phyloP scores from a whole-genome alignment of 2,888 invertebrate genomes.

The Crocallis elinguaria region DNA sequence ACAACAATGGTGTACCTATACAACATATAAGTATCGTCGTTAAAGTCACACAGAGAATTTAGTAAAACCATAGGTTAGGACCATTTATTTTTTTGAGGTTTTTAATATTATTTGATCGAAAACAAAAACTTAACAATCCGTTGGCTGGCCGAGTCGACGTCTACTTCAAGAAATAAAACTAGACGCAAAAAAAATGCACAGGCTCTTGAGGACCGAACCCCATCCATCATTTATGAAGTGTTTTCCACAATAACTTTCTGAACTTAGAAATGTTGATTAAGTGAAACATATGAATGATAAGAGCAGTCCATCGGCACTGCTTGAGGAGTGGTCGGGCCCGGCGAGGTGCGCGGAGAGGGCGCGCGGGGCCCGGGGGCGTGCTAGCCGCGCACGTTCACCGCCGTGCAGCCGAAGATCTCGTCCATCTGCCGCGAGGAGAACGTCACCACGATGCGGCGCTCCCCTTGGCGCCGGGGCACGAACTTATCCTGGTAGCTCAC shows the following conservation, averaged over 20 bases:
- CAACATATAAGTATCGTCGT: no score
- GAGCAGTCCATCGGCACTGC: slow-evolving; percentile 71
- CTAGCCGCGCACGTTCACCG: slow-evolving; percentile 82
- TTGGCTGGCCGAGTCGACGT: slow-evolving; percentile 69
- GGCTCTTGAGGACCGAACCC: slow-evolving; percentile 30
- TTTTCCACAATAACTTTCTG: slow-evolving; percentile 74
- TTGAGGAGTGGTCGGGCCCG: slow-evolving; percentile 68
- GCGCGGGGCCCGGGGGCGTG: slow-evolving; percentile 74
- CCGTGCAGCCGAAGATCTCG: slow-evolving; percentile 86
- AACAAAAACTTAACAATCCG: slow-evolving; percentile 46
- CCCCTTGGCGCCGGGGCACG: slow-evolving; percentile 84
- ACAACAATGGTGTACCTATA: no score
- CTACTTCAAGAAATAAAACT: slow-evolving; percentile 39
- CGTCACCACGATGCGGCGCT: slow-evolving; percentile 86
- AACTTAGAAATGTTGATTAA: slow-evolving; percentile 70
- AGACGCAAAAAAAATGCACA: slow-evolving; percentile 36
- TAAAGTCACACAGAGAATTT: no score
- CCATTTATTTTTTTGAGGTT: no score
- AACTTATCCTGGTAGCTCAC: slow-evolving; percentile 86
- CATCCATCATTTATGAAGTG: slow-evolving; percentile 41
- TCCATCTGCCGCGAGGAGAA: slow-evolving; percentile 88
- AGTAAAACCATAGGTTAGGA: no score
- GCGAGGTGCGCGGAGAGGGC: slow-evolving; percentile 64
- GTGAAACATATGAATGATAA: slow-evolving; percentile 63
- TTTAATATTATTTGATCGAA: no score